A percentile compares a stretch with the other conserved stretches of the same genome.
These are phyloP conservation scores for Paguma larvata DNA, from an alignment of 2,797 vertebrate genomes.

Conservation along the genomic window DNA sequence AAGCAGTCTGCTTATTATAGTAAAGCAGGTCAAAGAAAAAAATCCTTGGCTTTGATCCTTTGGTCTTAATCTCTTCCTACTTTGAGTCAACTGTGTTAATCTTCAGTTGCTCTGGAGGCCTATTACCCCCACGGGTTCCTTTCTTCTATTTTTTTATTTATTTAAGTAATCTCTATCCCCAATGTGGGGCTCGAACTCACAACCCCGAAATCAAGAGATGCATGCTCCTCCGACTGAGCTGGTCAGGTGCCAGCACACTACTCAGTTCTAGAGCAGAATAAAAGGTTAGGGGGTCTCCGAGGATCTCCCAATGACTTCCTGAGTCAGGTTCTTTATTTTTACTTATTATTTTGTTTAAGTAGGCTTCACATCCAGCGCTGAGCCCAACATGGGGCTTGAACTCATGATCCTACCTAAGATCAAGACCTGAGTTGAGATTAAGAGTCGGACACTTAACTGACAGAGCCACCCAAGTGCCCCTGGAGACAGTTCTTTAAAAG, in stretches of 20 bases:
- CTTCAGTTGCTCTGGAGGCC: not conserved
- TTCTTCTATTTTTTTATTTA: not conserved
- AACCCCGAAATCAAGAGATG: too few relatives aligned
- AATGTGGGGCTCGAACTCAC: too few relatives aligned
- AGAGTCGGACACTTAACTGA: too few relatives aligned
- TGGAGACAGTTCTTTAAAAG: not conserved
- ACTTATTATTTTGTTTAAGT: too few relatives aligned
- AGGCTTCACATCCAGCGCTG: too few relatives aligned
- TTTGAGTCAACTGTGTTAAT: not conserved
- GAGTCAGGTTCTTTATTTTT: not conserved
- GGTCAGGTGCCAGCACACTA: not conserved
- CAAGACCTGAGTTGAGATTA: too few relatives aligned
- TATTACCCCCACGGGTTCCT: not conserved
- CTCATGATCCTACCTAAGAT: too few relatives aligned
- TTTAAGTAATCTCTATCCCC: too few relatives aligned
- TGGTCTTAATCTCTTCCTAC: not conserved
- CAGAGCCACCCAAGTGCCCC: too few relatives aligned
- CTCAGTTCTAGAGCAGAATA: not conserved
- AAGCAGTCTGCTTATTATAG: not conserved
- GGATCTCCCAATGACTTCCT: not conserved
- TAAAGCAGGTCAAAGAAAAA: conserved; percentile 25
- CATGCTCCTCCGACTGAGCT: too few relatives aligned
- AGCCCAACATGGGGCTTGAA: too few relatives aligned
- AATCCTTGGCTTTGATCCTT: not conserved
- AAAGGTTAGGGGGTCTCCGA: not conserved